A percentile compares a stretch with the other conserved stretches of the same genome.
Conservation (phyloP, 2,888 invertebrate species). For the Dorcus parallelipipedus region DNA sequence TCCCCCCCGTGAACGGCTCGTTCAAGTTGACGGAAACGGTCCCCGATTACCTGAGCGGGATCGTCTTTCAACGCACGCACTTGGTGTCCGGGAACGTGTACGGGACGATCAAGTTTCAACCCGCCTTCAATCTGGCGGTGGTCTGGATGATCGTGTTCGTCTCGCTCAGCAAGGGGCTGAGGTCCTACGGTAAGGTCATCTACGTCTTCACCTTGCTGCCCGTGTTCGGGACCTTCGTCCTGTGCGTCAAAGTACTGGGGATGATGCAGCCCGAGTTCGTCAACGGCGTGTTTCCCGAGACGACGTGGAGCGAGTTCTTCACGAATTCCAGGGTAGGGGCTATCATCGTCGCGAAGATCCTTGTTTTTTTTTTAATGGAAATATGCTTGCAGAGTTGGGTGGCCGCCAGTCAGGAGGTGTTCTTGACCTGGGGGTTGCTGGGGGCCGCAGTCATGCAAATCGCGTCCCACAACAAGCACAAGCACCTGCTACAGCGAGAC, state of each 20-base stretch:
- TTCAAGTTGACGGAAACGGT: conserved; percentile 70
- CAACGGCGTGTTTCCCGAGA: conserved; percentile 72
- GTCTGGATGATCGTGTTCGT: conserved; percentile 90
- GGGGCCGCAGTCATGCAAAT: conserved; percentile 79
- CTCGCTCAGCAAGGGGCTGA: conserved; percentile 80
- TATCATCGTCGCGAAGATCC: neutral
- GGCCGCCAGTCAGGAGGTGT: conserved; percentile 84
- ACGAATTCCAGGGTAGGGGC: conserved; percentile 69
- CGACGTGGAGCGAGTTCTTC: conserved; percentile 82
- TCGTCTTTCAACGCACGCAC: conserved; percentile 69
- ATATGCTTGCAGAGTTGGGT: conserved; percentile 70
- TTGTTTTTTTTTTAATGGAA: conserved; percentile 29
- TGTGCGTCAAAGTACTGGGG: conserved; percentile 73
- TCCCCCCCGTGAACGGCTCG: conserved; percentile 40
- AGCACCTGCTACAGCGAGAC: conserved; percentile 61
- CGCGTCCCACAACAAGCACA: conserved; percentile 70
- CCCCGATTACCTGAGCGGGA: conserved; percentile 80
- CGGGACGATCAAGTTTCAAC: conserved; percentile 76
- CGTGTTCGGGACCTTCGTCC: conserved; percentile 68
- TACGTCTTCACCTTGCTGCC: conserved; percentile 77
- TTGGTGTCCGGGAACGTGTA: conserved; percentile 46
- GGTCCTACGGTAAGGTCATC: conserved; percentile 80
- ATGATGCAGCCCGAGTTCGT: conserved; percentile 64
- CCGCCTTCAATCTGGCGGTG: conserved; percentile 85
- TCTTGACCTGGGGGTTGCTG: conserved; percentile 83